Percentiles rank a stretch among this genome's conserved stretches.
Evolutionary conservation across 2,888 invertebrate species (phyloP).

Genomic region (Diplolepis rosae): DNA sequence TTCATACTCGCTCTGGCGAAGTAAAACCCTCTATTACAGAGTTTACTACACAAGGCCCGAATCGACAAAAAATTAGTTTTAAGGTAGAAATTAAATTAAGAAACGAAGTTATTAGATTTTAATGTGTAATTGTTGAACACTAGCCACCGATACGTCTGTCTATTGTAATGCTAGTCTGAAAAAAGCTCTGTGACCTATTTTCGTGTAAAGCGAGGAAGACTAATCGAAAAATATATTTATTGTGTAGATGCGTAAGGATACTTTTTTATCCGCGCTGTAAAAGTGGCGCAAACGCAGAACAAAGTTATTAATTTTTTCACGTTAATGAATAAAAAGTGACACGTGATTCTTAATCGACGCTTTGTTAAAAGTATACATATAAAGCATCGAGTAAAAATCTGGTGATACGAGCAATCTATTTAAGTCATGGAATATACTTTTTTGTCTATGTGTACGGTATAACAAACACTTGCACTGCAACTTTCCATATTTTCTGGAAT

Average conservation of each 20-base stretch:
- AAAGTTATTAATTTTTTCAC: constrained; percentile 24
- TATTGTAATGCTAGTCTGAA: constrained; percentile 64
- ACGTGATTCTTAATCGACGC: constrained; percentile 4
- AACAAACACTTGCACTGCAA: constrained; percentile 10
- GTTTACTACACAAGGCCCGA: constrained; percentile 92
- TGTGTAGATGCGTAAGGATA: constrained; percentile 14
- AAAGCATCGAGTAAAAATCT: neutral
- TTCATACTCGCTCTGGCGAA: constrained; percentile 98
- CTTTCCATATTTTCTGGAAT: neutral
- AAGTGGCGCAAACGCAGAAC: neutral
- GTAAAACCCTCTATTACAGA: constrained; percentile 98
- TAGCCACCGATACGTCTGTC: constrained; percentile 56
- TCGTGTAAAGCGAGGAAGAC: constrained; percentile 44
- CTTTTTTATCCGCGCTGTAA: constrained; percentile 10
- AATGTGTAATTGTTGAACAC: constrained; percentile 58
- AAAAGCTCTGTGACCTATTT: constrained; percentile 56
- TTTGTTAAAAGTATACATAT: neutral
- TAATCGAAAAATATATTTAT: constrained; percentile 52
- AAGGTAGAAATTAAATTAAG: constrained; percentile 28
- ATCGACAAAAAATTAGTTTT: constrained; percentile 40
- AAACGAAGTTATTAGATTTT: constrained; percentile 42
- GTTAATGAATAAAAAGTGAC: constrained; percentile 1
- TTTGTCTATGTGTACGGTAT: neutral
- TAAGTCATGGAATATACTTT: neutral
- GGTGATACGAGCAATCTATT: constrained; percentile 5